Evolutionary conservation across 2,113 vertebrate species (phyloP).

Genomic region (Pao palembangensis): DNA sequence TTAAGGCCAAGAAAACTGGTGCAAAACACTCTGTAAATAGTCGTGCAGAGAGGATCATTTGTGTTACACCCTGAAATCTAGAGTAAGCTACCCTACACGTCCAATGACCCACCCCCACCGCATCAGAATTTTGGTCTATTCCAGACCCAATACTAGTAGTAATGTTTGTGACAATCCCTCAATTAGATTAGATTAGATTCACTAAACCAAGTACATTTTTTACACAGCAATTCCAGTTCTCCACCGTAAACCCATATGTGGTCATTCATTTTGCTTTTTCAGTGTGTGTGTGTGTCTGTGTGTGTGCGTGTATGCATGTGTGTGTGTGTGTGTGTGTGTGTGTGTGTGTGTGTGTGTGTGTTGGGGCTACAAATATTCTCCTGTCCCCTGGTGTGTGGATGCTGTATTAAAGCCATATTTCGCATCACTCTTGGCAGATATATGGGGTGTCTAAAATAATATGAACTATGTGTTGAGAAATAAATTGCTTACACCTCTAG

Average conservation of each 20-base stretch:
- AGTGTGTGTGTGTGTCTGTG: slow-evolving; percentile 5
- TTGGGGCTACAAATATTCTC: slow-evolving; percentile 68
- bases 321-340: slow-evolving; percentile 35
- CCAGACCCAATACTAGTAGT: no score
- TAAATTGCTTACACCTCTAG: slow-evolving; percentile 80
- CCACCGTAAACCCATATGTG: slow-evolving; percentile 13
- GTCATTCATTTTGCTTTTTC: slow-evolving; percentile 5
- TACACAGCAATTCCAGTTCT: neutral
- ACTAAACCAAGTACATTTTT: neutral
- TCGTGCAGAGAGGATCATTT: no score
- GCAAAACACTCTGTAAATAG: no score
- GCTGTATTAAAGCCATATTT: slow-evolving; percentile 80
- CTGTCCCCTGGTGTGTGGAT: slow-evolving; percentile 67
- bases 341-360: slow-evolving; percentile 25
- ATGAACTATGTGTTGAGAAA: slow-evolving; percentile 82
- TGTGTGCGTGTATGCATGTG: slow-evolving; percentile 4
- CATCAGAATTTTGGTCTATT: no score
- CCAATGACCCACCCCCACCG: no score
- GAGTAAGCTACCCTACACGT: no score
- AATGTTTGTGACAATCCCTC: no score
- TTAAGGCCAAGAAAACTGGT: no score
- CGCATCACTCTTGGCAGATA: slow-evolving; percentile 75
- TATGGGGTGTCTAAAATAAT: slow-evolving; percentile 79
- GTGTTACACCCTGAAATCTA: no score
- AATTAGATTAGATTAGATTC: no score